Percentiles rank a stretch among this genome's conserved stretches.
phyloP scores from a whole-genome alignment of 2,888 invertebrate genomes.

The Autographa gamma region DNA sequence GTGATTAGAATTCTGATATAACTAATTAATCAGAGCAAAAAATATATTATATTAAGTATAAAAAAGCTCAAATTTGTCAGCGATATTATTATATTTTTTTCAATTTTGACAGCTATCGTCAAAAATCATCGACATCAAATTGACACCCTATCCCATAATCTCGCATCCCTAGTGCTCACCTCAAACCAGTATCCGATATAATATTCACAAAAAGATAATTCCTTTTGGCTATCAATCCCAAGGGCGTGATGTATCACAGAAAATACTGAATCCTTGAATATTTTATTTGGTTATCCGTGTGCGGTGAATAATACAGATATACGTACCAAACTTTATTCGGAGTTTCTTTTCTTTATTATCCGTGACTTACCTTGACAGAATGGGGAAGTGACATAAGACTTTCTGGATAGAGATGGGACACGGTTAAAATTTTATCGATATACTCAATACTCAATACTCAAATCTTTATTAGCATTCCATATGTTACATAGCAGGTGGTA shows the following conservation, averaged over 20 bases:
- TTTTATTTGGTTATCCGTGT: slow-evolving; percentile 10
- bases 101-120: too few species aligned
- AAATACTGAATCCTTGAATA: slow-evolving; percentile 2
- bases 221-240: slow-evolving; percentile 14
- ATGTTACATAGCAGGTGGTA: too few species aligned
- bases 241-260: slow-evolving; percentile 18
- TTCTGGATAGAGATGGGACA: not conserved
- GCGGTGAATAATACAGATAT: slow-evolving; percentile 30
- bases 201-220: slow-evolving; percentile 24
- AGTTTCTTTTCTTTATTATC: slow-evolving; percentile 17
- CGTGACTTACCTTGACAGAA: slow-evolving; percentile 12
- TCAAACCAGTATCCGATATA: not conserved
- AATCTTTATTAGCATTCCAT: too few species aligned
- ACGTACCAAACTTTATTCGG: slow-evolving; percentile 23
- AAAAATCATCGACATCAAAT: too few species aligned
- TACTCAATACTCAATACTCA: not conserved
- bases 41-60: too few species aligned
- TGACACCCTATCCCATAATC: too few species aligned
- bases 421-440: not conserved
- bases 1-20: too few species aligned
- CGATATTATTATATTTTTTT: too few species aligned
- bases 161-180: too few species aligned
- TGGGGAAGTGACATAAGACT: not conserved
- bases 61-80: too few species aligned
- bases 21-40: too few species aligned